Percentiles rank a stretch among this genome's conserved stretches.
phyloP scores from a whole-genome alignment of 2,888 invertebrate genomes.

The Sympetrum striolatum region DNA sequence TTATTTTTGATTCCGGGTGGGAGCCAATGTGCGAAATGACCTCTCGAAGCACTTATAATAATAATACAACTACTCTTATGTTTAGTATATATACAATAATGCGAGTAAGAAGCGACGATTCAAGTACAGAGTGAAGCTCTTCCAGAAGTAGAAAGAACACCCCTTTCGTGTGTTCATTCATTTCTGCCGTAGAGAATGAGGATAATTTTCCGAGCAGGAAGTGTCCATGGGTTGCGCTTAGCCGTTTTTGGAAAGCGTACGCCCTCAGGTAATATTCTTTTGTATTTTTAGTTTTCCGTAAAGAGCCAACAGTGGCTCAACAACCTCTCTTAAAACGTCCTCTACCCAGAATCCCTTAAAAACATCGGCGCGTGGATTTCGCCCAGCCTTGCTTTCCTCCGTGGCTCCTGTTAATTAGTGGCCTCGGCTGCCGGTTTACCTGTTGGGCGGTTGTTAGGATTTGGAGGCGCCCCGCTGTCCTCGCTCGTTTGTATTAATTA shows the following conservation, averaged over 20 bases:
- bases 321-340: not conserved
- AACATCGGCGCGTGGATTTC: not conserved
- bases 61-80: too few relatives aligned
- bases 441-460: not conserved
- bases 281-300: not conserved
- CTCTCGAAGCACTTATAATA: too few relatives aligned
- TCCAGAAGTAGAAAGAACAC: too few relatives aligned
- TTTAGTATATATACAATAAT: too few relatives aligned
- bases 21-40: too few relatives aligned
- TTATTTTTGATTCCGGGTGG: too few relatives aligned
- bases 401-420: not conserved
- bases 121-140: too few relatives aligned
- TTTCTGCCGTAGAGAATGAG: too few relatives aligned
- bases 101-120: too few relatives aligned
- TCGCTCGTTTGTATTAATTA: not conserved
- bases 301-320: not conserved
- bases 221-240: not conserved
- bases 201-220: too few relatives aligned
- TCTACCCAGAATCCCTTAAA: not conserved
- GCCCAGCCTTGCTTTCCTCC: not conserved
- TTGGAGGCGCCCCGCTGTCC: not conserved
- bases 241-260: not conserved
- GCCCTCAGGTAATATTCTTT: not conserved
- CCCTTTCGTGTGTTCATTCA: too few relatives aligned
- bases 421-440: not conserved